Conservation (phyloP, 2,797 vertebrate genomes). For the Lutjanus campechanus region DNA sequence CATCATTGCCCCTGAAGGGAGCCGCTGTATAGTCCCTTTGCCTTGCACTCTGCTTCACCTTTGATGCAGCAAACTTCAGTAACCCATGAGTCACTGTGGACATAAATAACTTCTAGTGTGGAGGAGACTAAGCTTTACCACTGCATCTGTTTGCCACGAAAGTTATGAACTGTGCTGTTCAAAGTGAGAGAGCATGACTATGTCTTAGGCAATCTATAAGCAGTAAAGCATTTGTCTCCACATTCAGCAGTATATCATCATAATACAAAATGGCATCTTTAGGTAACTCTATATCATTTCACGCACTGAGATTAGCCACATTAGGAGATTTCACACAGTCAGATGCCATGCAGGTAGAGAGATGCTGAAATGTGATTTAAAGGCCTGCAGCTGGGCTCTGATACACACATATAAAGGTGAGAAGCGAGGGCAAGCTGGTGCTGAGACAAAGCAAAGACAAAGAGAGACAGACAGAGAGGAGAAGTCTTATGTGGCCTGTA, state of each 20-base stretch:
- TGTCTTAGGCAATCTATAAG: conserved; percentile 5
- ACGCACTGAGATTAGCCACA: not conserved
- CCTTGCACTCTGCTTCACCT: conserved; percentile 57
- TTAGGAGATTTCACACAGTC: not conserved
- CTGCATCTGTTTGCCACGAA: conserved; percentile 15
- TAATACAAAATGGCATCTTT: conserved; percentile 1
- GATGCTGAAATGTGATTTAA: conserved; percentile 11
- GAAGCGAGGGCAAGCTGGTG: not conserved
- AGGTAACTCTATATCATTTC: not conserved
- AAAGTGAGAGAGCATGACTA: conserved; percentile 2
- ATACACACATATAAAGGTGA: not conserved
- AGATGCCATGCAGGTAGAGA: not conserved
- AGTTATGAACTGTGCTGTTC: not conserved
- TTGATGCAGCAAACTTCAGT: conserved; percentile 47
- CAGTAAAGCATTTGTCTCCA: not conserved
- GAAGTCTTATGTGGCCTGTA: conserved; percentile 32
- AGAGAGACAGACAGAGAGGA: conserved; percentile 21
- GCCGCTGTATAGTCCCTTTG: conserved; percentile 14
- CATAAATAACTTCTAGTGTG: conserved; percentile 53
- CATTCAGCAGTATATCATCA: not conserved
- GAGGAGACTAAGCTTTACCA: conserved; percentile 14
- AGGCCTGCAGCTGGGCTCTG: conserved; percentile 4
- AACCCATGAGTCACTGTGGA: conserved; percentile 42
- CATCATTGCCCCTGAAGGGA: conserved; percentile 29
- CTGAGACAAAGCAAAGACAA: conserved; percentile 20